A percentile compares a stretch with the other conserved stretches of the same genome.
Conservation (phyloP, 2,888 invertebrate species). For the Himalopsyche japonica region DNA sequence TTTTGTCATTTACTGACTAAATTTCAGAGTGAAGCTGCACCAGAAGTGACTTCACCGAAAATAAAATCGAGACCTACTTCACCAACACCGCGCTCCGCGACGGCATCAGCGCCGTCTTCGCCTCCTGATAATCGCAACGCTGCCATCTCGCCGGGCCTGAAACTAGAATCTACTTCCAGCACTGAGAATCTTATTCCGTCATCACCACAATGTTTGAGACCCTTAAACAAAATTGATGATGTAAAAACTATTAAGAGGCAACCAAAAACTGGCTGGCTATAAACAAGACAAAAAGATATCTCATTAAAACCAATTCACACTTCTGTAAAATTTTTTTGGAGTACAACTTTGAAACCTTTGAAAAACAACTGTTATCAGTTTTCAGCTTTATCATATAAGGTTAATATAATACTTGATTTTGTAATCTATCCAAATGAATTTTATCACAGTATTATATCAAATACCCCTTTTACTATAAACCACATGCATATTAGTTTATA, state of each 20-base stretch:
- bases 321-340: too few species aligned
- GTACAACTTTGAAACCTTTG: too few species aligned
- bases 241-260: slow-evolving; percentile 61
- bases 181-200: slow-evolving; percentile 59
- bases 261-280: slow-evolving; percentile 65
- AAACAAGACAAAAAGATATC: too few species aligned
- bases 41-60: not conserved
- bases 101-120: not conserved
- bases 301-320: too few species aligned
- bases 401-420: too few species aligned
- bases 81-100: slow-evolving; percentile 2
- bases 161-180: slow-evolving; percentile 53
- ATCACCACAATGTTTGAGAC: slow-evolving; percentile 52
- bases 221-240: slow-evolving; percentile 57
- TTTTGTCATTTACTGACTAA: too few species aligned
- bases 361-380: too few species aligned
- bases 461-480: too few species aligned
- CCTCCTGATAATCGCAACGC: slow-evolving; percentile 42
- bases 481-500: too few species aligned
- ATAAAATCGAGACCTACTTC: not conserved
- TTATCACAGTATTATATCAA: too few species aligned
- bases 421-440: too few species aligned
- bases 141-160: slow-evolving; percentile 46
- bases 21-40: not conserved
- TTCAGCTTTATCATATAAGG: too few species aligned